Conservation (phyloP, 2,113 vertebrate species). For the Phycodurus eques region DNA sequence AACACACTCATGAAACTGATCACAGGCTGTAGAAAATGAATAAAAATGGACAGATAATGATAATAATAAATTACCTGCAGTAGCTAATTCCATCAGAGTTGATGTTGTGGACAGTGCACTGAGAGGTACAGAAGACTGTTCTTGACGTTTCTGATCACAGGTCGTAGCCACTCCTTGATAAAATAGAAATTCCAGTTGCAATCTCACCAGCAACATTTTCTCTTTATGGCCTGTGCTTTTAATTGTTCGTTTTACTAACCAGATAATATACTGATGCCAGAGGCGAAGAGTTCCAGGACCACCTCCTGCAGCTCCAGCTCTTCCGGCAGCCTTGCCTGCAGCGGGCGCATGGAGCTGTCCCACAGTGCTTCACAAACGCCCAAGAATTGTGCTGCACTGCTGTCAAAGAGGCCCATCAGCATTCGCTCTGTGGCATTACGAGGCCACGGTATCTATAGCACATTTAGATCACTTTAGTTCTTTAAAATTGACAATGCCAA, state of each 20-base stretch:
- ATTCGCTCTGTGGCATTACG: conserved; percentile 76
- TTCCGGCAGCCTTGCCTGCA: conserved; percentile 71
- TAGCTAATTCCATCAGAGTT: conserved; percentile 63
- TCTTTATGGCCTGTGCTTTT: background rate
- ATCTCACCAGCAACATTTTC: background rate
- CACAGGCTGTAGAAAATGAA: background rate
- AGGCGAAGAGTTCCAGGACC: conserved; percentile 81
- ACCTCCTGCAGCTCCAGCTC: conserved; percentile 77
- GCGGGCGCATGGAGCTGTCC: conserved; percentile 66
- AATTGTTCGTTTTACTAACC: conserved; percentile 61
- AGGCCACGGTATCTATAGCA: conserved; percentile 77
- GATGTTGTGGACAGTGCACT: conserved; percentile 43
- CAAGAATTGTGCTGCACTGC: conserved; percentile 80
- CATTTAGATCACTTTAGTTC: background rate
- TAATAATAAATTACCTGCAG: conserved; percentile 49
- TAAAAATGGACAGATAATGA: background rate
- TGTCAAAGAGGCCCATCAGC: conserved; percentile 82
- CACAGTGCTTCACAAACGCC: conserved; percentile 84
- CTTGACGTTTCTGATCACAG: conserved; percentile 27
- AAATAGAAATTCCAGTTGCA: background rate
- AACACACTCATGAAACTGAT: background rate
- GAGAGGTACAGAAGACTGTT: conserved; percentile 31
- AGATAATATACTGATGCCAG: conserved; percentile 84
- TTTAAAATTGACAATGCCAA: background rate
- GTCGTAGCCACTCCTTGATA: conserved; percentile 46